These are phyloP conservation scores for Tachycineta bicolor DNA, from an alignment of 2,113 vertebrate species.

Conservation along the genomic window DNA sequence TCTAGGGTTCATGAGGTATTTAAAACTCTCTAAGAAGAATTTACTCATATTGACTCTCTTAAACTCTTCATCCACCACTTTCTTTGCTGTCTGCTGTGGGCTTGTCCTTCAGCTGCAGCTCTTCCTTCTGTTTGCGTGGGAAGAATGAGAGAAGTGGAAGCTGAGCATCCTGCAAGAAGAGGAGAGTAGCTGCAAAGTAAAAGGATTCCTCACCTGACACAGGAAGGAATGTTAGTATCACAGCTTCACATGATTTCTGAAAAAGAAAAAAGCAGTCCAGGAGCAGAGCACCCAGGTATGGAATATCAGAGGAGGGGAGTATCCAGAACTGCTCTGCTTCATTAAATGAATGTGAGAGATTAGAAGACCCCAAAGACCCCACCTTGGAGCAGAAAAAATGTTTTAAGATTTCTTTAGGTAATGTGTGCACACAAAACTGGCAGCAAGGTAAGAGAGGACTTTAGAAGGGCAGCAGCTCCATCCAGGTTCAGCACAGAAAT, in stretches of 20 bases:
- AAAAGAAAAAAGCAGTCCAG: neutral
- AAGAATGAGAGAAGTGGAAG: neutral
- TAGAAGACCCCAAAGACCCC: neutral
- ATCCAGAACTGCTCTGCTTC: neutral
- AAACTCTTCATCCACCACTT: neutral
- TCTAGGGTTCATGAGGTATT: accelerated
- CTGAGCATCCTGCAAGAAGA: neutral
- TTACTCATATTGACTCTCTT: no score
- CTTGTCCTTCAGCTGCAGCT: neutral
- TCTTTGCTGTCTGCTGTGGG: neutral
- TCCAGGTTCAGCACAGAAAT: neutral
- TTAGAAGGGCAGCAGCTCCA: neutral
- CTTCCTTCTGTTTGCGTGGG: no score
- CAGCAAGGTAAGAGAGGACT: neutral
- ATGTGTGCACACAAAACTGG: neutral
- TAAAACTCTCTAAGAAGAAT: neutral
- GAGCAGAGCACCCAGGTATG: neutral
- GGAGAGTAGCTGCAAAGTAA: neutral
- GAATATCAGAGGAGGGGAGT: neutral
- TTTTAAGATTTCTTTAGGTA: neutral
- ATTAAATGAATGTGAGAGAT: neutral
- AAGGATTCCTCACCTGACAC: neutral
- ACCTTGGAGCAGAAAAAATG: neutral
- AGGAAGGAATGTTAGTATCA: neutral
- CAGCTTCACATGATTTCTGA: neutral